Evolutionary conservation across 2,888 invertebrate genomes (phyloP), one percentile per base, ranked within the genome.

Genomic region (Amaurobius ferox): DNA sequence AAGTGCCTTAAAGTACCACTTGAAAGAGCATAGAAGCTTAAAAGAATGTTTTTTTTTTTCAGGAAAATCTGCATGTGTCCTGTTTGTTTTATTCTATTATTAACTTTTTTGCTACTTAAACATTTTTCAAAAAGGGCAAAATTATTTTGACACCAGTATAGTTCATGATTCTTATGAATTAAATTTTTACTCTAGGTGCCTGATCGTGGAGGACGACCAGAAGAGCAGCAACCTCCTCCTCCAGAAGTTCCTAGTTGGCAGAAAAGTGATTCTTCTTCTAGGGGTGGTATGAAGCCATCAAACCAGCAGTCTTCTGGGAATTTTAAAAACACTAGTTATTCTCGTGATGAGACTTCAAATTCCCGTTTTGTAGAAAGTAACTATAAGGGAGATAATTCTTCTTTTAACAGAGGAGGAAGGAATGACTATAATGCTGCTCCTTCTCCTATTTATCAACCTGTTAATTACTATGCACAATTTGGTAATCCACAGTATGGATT

Each of bases 201-300:
- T 0, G 99, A 99, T 91, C 93, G 98, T 89, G 99, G 99, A 26
- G 98, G 98, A 0, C 93, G 98, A 72, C 95, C 98, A 0, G 94
- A 95, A 89, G 98, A 98, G 90, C 95, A 96, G 89, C 96, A 96
- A 88, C 95, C 97, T 0, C 98, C 98, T 0, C 97, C 98, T 0
- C 98, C 98, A 0, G 98, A 98, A 92, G 98, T 98, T 97, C 98
- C 98, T 0, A 95, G 97, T 0, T 98, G 98, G 96, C 94, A 95
- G 90, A 96, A 96, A 90, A 90, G 91, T 39, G 91, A 91, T 26
- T 91, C 93, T 48, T 92, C 93, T 44, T 90, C 92, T 44, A 92
- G 92, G 64, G 91, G 93, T 85, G 90, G 93, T 89, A 73, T 67
- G 0, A 64, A 61, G 19, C 66, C 16, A 11, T 66, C 66, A 19